A percentile compares a stretch with the other conserved stretches of the same genome.
phyloP scores from a whole-genome alignment of 2,797 vertebrate genomes.

The Momotus momota region DNA sequence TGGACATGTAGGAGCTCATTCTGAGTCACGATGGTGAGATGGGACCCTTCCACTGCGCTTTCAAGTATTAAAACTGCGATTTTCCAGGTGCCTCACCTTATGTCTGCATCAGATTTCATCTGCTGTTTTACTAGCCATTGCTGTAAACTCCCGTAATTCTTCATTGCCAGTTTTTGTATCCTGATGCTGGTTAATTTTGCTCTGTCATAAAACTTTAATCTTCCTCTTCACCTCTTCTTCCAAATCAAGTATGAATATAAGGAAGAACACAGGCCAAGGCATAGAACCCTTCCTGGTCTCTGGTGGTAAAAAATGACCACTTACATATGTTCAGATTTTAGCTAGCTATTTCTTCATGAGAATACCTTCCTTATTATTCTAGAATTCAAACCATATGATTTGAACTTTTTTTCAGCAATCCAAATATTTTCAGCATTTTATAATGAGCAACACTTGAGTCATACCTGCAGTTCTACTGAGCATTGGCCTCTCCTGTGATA shows the following conservation, averaged over 20 bases:
- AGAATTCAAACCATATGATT: neutral
- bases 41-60: neutral
- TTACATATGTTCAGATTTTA: neutral
- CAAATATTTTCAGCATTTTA: neutral
- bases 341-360: neutral
- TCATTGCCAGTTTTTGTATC: neutral
- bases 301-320: neutral
- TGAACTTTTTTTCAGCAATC: neutral
- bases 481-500: neutral
- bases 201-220: neutral
- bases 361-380: neutral
- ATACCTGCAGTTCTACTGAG: neutral
- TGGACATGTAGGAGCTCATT: neutral
- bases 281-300: neutral
- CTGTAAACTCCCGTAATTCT: neutral
- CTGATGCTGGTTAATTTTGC: neutral
- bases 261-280: neutral
- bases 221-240: neutral
- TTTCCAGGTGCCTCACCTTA: neutral
- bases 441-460: neutral
- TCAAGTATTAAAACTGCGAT: neutral
- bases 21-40: accelerated
- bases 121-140: neutral
- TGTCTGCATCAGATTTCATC: neutral
- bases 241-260: neutral